Evolutionary conservation across 2,797 vertebrate genomes (phyloP), one percentile per base, ranked within the genome.

Genomic region (Epinephelus malabaricus): DNA sequence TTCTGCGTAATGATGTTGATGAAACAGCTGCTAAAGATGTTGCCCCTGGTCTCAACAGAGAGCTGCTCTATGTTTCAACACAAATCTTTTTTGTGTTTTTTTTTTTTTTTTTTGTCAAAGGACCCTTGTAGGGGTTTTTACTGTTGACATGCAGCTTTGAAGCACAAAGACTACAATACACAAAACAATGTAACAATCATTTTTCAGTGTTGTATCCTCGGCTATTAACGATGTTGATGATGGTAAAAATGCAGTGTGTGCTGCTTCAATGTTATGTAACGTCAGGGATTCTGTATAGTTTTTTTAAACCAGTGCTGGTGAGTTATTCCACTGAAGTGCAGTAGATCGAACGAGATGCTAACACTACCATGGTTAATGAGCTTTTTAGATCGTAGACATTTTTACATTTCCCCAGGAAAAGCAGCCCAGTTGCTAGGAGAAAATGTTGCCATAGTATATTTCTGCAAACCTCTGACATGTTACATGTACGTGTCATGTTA

Each of bases 1-100:
- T 82, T 77, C 59, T 72, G 45, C 60, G 45, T 81, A 76, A 76
- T 81, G 79, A 83, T 88, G 86, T 74, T 83, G 72, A 78, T 76
- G 76, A 86, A 86, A 77, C 59, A 61, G 73, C 59, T 81, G 75
- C 63, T 84, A 25, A 85, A 82, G 68, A 80, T 9, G 75, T 75
- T 27, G 71, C 74, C 82, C 9, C 64, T 19, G 38, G 67, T 74
- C 54, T 78, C 46, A 2, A n/a, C 58, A 43, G 34, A 79, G 75
- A 79, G 67, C 62, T 14, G 54, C 56, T 69, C 54, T 6, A 69
- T 38, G 25, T 79, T 71, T 82, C 56, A 30, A 38, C 47, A 55
- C 63, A 30, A 68, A 70, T 54, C 61, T 59, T 38, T 73, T 54
- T 43, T 12, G 0, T 43, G 59, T 71, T 76, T 71, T 71, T 45